Conservation (phyloP, 2,888 invertebrate genomes). For the Kryphioiulus occultus region DNA sequence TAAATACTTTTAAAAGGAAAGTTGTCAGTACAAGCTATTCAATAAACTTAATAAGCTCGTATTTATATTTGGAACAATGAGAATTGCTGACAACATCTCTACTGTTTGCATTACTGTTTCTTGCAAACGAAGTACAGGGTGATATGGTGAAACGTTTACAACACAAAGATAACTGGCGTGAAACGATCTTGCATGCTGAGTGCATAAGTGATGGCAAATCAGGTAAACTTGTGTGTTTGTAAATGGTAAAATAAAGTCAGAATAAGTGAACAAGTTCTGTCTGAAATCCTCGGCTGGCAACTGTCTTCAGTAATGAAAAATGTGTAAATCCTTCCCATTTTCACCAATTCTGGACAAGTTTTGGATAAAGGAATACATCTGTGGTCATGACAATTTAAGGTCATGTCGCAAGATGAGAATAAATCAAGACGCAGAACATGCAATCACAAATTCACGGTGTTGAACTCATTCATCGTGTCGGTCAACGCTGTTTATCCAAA, state of each 20-base stretch:
- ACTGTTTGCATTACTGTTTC: too few relatives aligned
- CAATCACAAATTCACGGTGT: not conserved
- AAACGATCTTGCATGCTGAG: not conserved
- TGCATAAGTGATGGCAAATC: not conserved
- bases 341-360: not conserved
- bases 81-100: too few relatives aligned
- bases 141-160: too few relatives aligned
- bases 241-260: not conserved
- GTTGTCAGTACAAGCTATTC: too few relatives aligned
- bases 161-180: too few relatives aligned
- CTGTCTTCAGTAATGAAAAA: not conserved
- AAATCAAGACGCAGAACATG: not conserved
- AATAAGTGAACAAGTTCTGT: too few relatives aligned
- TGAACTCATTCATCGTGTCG: too few relatives aligned
- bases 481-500: too few relatives aligned
- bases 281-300: not conserved
- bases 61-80: too few relatives aligned
- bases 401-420: not conserved
- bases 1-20: too few relatives aligned
- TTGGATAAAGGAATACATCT: not conserved
- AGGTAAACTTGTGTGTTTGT: not conserved
- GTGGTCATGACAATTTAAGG: not conserved
- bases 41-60: too few relatives aligned
- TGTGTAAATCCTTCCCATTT: not conserved
- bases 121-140: too few relatives aligned